These are phyloP conservation scores for Drosophila pseudoobscura DNA, from an alignment of 1,140 invertebrate genomes.

Conservation along the genomic window DNA sequence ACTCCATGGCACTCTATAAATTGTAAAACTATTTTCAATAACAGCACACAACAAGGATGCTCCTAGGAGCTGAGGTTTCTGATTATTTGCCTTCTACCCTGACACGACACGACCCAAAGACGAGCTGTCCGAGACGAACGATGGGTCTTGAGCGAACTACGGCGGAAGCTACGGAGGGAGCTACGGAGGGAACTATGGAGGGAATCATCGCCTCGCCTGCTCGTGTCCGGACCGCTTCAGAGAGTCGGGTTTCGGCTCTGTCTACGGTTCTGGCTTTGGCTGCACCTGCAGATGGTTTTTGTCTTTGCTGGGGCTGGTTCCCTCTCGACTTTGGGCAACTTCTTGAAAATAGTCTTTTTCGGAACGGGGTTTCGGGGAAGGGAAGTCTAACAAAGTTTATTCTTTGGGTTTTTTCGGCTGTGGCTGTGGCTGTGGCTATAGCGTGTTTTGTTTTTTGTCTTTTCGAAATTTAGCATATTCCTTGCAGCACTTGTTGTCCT, in stretches of 20 bases:
- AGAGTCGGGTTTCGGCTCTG: too few relatives aligned
- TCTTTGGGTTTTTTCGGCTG: constrained; percentile 24
- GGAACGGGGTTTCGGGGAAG: neutral
- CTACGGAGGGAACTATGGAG: too few relatives aligned
- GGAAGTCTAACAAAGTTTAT: constrained; percentile 40
- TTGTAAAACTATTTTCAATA: constrained; percentile 81
- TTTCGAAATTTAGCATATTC: constrained; percentile 80
- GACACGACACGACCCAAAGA: constrained; percentile 15
- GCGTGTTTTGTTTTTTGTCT: constrained; percentile 65
- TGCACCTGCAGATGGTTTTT: constrained; percentile 22
- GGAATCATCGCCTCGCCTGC: too few relatives aligned
- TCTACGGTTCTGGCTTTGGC: too few relatives aligned
- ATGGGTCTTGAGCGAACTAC: neutral
- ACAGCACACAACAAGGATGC: constrained; percentile 61
- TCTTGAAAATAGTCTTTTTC: constrained; percentile 64
- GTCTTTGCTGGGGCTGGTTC: constrained; percentile 35
- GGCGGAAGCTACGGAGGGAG: too few relatives aligned
- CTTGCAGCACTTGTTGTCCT: constrained; percentile 68
- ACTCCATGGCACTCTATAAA: constrained; percentile 67
- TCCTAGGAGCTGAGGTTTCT: constrained; percentile 39
- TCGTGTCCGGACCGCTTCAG: too few relatives aligned
- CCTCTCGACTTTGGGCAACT: constrained; percentile 70
- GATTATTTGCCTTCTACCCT: constrained; percentile 50
- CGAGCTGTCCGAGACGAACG: neutral
- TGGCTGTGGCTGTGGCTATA: constrained; percentile 16